phyloP scores from a whole-genome alignment of 2,888 invertebrate species.

The Lobophora halterata region DNA sequence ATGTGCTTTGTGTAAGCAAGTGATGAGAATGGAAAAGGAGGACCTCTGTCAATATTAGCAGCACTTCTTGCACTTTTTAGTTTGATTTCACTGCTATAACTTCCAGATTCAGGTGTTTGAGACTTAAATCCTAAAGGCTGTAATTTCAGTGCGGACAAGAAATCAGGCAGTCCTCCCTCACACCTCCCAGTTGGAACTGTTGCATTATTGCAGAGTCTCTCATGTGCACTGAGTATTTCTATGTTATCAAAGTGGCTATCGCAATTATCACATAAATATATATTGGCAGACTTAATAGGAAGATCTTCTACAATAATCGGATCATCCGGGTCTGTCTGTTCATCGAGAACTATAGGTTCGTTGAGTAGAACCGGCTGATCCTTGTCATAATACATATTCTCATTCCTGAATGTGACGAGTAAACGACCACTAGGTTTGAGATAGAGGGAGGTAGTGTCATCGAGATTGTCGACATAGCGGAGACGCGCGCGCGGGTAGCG shows the following conservation, averaged over 20 bases:
- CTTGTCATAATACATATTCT: slow-evolving; percentile 82
- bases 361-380: slow-evolving; percentile 19
- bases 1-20: slow-evolving; percentile 65
- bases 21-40: slow-evolving; percentile 75
- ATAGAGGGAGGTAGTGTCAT: slow-evolving; percentile 86
- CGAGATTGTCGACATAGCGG: slow-evolving; percentile 86
- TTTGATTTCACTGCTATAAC: slow-evolving; percentile 39
- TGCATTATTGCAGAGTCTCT: slow-evolving; percentile 70
- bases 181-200: slow-evolving; percentile 43
- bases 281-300: slow-evolving; percentile 83
- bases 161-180: slow-evolving; percentile 57
- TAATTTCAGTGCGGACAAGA: slow-evolving; percentile 65
- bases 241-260: slow-evolving; percentile 85
- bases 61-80: slow-evolving; percentile 57
- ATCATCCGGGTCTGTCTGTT: no score
- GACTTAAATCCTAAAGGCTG: slow-evolving; percentile 41
- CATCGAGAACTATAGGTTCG: slow-evolving; percentile 16
- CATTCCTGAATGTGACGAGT: slow-evolving; percentile 87
- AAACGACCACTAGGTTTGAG: slow-evolving; percentile 83
- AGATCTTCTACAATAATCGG: slow-evolving; percentile 32
- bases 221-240: slow-evolving; percentile 61
- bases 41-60: slow-evolving; percentile 62
- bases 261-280: slow-evolving; percentile 88
- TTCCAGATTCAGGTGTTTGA: slow-evolving; percentile 28
- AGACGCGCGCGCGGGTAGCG: slow-evolving; percentile 83